Base-by-base conservation (phyloP, 2,888 invertebrate genomes). In the Lycia hirtaria region DNA sequence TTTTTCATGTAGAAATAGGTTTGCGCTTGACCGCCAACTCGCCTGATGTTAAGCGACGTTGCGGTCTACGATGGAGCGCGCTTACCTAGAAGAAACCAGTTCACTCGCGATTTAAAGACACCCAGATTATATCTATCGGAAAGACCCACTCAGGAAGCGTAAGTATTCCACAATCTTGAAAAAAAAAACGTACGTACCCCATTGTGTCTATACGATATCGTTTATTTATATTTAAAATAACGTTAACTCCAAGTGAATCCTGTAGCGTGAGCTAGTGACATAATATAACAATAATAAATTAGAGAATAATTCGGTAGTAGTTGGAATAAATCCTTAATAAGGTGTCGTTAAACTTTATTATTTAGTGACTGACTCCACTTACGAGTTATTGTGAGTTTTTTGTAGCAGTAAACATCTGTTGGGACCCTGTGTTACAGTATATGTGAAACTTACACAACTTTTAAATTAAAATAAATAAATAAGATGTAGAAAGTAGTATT, bases 261-360 rank as follows among this genome's bases (percentile, higher is more conserved):
- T n/a, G n/a, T 9, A 4, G 20, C 7, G 4, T 12, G 7, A 12
- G 24, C 47, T 37, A 58, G 57, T 52, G 4, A 2, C 3, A 14
- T 30, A 35, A 35, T 40, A 41, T 32, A 60, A 50, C 38, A 58
- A 87, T 88, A 89, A 92, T 92, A 91, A 90, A 91, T 90, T 87
- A 88, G 71, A 75, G 72, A 83, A 88, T 90, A 87, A 88, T 89
- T 89, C 87, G 81, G 73, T 73, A 74, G 79, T 73, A 75, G 80
- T 54, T 50, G 81, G 83, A 88, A 91, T 92, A 92, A 87, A 91
- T 89, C 81, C 83, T 85, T 91, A 90, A 89, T 91, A 90, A 88
- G 88, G 88, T 85, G 85, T 86, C 86, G 82, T 86, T 85, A 85
- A 82, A 83, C 67, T 84, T 84, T 86, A 86, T 85, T 85, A 86